phyloP scores from a whole-genome alignment of 2,113 vertebrate genomes.

The Montifringilla adamsi region DNA sequence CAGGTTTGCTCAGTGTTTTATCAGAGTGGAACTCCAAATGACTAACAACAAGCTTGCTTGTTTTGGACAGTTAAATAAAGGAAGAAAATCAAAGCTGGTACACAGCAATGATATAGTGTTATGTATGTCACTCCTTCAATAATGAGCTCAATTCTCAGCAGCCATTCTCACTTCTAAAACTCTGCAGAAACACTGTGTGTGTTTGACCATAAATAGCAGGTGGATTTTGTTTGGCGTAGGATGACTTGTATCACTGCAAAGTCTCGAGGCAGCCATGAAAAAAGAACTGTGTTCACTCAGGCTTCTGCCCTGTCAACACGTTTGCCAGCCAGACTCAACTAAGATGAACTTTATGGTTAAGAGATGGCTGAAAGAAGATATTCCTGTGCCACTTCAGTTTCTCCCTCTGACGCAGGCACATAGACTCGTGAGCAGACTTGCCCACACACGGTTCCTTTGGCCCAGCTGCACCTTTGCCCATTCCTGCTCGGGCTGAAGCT shows the following conservation, averaged over 20 bases:
- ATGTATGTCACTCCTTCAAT: neutral
- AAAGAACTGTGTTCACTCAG: neutral
- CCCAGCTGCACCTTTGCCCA: neutral
- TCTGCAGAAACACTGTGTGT: neutral
- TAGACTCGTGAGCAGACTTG: neutral
- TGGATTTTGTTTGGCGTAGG: neutral
- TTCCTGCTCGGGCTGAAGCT: neutral
- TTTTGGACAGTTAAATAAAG: neutral
- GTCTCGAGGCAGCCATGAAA: neutral
- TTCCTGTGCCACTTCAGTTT: neutral
- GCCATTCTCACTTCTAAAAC: neutral
- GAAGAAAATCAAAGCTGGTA: neutral
- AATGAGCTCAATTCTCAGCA: neutral
- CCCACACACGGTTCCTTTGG: neutral
- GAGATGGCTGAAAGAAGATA: neutral
- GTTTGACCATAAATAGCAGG: neutral
- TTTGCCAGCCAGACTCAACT: neutral
- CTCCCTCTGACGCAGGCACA: rapidly evolving
- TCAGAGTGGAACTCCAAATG: neutral
- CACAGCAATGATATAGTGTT: neutral
- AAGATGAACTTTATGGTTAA: neutral
- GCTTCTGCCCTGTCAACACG: neutral
- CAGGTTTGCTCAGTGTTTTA: neutral
- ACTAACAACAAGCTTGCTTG: neutral
- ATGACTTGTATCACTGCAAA: neutral